These are phyloP conservation scores for Azemiops feae DNA, from an alignment of 2,113 vertebrate genomes.

Conservation along the genomic window DNA sequence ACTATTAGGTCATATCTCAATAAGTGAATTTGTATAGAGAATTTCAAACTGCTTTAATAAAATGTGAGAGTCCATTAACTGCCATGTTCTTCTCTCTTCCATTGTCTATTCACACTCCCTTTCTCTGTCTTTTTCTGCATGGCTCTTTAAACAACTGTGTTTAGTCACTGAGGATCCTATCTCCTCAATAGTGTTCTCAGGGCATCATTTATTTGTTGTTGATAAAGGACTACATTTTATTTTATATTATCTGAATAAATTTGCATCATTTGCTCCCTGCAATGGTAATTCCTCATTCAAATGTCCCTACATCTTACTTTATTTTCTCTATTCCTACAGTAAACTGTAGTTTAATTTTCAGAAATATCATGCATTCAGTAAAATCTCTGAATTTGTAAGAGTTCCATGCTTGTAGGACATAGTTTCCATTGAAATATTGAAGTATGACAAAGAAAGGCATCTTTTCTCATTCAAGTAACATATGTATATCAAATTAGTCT, in stretches of 20 bases:
- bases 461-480: neutral
- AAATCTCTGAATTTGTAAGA: constrained; percentile 23
- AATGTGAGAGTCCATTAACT: neutral
- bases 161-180: neutral
- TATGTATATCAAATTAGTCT: neutral
- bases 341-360: constrained; percentile 43
- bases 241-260: neutral
- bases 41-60: neutral
- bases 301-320: constrained; percentile 18
- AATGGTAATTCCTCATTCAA: constrained; percentile 32
- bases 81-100: neutral
- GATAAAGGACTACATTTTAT: neutral
- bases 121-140: neutral
- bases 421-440: neutral
- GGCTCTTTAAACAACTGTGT: neutral
- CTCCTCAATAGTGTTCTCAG: neutral
- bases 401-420: constrained; percentile 36
- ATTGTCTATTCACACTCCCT: neutral
- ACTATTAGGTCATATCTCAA: neutral
- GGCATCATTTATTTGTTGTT: neutral
- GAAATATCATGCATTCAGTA: constrained; percentile 30
- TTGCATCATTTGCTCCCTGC: constrained; percentile 11
- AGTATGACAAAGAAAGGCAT: neutral
- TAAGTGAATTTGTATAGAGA: neutral
- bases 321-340: constrained; percentile 25